A percentile compares a stretch with the other conserved stretches of the same genome.
Conservation (phyloP, 2,797 vertebrate genomes). For the Thamnophis elegans region DNA sequence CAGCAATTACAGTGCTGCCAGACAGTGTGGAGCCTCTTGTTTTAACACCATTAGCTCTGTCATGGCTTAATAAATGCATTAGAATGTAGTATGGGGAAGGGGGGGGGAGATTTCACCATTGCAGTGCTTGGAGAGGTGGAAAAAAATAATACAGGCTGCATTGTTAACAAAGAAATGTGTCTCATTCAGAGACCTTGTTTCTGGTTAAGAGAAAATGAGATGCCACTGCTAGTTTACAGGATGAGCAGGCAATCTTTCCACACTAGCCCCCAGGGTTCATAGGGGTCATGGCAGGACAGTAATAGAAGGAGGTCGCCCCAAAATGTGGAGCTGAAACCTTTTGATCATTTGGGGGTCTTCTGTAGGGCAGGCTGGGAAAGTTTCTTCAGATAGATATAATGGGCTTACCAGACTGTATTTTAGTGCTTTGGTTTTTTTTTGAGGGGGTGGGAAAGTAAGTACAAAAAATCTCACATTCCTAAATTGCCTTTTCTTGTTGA, state of each 20-base stretch:
- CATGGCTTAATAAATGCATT: conserved; percentile 54
- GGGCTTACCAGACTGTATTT: not conserved
- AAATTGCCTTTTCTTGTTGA: not conserved
- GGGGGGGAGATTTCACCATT: conserved; percentile 33
- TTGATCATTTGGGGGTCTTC: not conserved
- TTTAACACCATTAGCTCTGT: conserved; percentile 56
- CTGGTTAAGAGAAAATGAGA: conserved; percentile 25
- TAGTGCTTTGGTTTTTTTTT: not conserved
- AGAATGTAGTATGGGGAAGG: not conserved
- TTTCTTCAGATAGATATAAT: not conserved
- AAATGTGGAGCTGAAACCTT: not conserved
- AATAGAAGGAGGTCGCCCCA: not conserved
- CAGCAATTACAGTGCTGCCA: conserved; percentile 44
- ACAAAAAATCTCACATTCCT: not conserved
- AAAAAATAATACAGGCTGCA: not conserved
- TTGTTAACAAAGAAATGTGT: conserved; percentile 33
- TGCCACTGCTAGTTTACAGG: not conserved
- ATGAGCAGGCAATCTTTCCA: not conserved
- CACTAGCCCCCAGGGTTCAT: not conserved
- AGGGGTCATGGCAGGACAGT: not conserved
- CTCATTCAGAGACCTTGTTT: not conserved
- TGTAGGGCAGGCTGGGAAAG: not conserved
- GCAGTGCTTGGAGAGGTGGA: conserved; percentile 11
- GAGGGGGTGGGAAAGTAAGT: not conserved
- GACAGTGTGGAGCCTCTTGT: conserved; percentile 57